These are phyloP conservation scores for Acanthosepion pharaonis DNA, from an alignment of 2,888 invertebrate genomes.

Conservation along the genomic window DNA sequence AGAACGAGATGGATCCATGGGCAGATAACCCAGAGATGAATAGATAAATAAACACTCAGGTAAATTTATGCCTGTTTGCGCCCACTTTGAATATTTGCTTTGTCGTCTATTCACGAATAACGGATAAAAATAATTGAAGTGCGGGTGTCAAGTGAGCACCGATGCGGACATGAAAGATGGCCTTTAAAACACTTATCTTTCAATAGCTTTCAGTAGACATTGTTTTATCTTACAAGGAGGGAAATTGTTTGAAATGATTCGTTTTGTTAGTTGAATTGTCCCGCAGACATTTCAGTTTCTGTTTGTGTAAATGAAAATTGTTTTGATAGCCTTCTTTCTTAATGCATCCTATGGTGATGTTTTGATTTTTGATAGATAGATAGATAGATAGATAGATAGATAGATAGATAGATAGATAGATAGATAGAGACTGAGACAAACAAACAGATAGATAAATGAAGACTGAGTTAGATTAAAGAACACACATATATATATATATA, in stretches of 20 bases:
- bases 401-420: slow-evolving; percentile 24
- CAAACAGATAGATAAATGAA: no score
- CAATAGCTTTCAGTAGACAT: not conserved
- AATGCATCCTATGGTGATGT: not conserved
- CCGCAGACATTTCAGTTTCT: not conserved
- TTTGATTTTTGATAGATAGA: not conserved
- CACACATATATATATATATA: no score
- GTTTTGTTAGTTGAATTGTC: not conserved
- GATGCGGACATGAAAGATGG: not conserved
- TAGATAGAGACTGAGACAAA: no score
- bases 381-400: slow-evolving; percentile 34
- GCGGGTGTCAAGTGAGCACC: not conserved
- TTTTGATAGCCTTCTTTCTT: not conserved
- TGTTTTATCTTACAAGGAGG: not conserved
- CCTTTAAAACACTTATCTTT: not conserved
- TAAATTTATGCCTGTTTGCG: no score
- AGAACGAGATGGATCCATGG: no score
- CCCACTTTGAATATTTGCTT: not conserved
- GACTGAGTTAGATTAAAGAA: not conserved
- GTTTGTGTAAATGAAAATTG: not conserved
- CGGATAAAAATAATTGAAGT: not conserved
- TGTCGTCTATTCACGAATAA: not conserved
- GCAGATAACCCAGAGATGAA: no score
- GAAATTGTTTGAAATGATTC: not conserved
- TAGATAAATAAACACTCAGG: no score